Percentiles rank a stretch among this genome's conserved stretches.
Evolutionary conservation across 2,888 invertebrate species (phyloP).

Genomic region (Suillia variegata): DNA sequence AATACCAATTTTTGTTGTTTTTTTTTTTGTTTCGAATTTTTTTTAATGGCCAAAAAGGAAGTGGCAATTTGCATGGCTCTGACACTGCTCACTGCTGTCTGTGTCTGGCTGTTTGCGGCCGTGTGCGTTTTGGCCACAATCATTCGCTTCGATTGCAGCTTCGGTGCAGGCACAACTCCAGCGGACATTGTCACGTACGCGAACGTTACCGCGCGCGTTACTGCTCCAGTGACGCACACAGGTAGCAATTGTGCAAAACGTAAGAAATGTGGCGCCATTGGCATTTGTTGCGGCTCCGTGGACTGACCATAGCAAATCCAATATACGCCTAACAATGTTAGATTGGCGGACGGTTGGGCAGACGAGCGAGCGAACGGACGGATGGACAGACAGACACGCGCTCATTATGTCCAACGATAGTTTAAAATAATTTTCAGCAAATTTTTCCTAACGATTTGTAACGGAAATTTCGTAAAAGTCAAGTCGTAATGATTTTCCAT

Average conservation of each 20-base stretch:
- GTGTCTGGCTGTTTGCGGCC: neutral
- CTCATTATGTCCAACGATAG: too few species aligned
- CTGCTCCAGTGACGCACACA: neutral
- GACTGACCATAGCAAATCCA: neutral
- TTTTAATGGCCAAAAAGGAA: slow-evolving; percentile 10
- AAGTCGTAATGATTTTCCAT: too few species aligned
- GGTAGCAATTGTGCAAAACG: neutral
- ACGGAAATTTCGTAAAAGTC: too few species aligned
- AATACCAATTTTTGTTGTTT: neutral
- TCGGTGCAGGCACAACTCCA: neutral
- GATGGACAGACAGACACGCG: too few species aligned
- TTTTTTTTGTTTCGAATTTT: neutral
- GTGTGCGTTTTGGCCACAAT: neutral
- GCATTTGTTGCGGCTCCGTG: neutral
- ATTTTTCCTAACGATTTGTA: too few species aligned
- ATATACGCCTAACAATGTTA: neutral
- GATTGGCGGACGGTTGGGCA: too few species aligned
- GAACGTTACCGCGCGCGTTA: neutral
- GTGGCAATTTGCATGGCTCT: slow-evolving; percentile 17
- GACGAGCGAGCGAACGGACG: too few species aligned
- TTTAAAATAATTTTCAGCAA: too few species aligned
- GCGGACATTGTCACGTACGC: slow-evolving; percentile 2
- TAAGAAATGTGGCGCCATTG: slow-evolving; percentile 12
- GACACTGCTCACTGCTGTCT: neutral
- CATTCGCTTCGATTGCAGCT: neutral